Evolutionary conservation across 2,888 invertebrate genomes (phyloP), one percentile per base, ranked within the genome.

Genomic region (Exocentrus adspersus): DNA sequence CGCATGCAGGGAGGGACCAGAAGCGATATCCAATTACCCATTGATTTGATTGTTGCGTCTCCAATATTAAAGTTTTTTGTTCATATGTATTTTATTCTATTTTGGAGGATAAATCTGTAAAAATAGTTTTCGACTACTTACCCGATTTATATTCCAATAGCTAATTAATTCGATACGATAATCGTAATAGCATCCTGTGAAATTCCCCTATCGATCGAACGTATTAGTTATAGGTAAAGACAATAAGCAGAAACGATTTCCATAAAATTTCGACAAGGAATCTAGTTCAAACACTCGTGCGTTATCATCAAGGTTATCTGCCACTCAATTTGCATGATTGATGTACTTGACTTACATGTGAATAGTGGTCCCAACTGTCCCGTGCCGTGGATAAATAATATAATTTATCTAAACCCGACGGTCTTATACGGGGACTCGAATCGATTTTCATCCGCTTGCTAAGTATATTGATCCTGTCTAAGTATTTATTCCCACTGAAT

Each of bases 331-430:
- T n/a, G 30, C 32, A 16, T 41, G 41, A 37, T 21, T 37, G 42
- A 53, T 53, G 14, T 37, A 37, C 52, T 41, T 19, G 20, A 32
- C 19, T 21, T 53, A 53, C 21, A 53, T 53, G 19, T 41, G 42
- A 53, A 41, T 53, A 20, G 41, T 53, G 41, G 2, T 19, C 30
- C 10, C 16, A 17, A 19, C 2, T 16, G 12, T 53, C 41, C 41
- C 12, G 19, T 41, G 53, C n/a, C 14, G 21, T 53, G 24, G 42
- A 53, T 53, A 30, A 54, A 54, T 54, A 54, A 3, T 7, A 54
- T 57, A 28, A 57, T 57, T 46, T 57, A 57, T 57, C 46, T 57
- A 57, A 46, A 46, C 46, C n/a, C 20, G 19, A 12, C 57, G 57
- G 42, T 32, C 32, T 32, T 32, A 43, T 2, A n/a, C n/a, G n/a